phyloP scores from a whole-genome alignment of 2,113 vertebrate genomes.

The Entelurus aequoreus region DNA sequence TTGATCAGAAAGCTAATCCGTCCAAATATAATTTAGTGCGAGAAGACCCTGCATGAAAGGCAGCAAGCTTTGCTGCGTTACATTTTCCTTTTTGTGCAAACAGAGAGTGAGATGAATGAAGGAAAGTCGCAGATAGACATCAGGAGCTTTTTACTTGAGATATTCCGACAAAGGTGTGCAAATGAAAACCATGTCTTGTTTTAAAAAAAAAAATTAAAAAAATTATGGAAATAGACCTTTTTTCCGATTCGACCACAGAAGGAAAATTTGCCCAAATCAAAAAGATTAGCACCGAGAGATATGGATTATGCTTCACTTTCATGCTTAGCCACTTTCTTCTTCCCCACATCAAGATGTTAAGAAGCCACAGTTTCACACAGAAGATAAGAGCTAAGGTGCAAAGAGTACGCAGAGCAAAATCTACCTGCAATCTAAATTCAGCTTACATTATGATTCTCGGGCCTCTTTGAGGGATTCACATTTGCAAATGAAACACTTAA shows the following conservation, averaged over 20 bases:
- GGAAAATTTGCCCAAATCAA: conserved; percentile 54
- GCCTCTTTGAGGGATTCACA: conserved; percentile 15
- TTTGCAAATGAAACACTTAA: conserved; percentile 17
- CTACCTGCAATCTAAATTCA: conserved; percentile 42
- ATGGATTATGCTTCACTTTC: conserved; percentile 53
- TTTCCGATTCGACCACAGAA: conserved; percentile 49
- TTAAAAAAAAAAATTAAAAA: conserved; percentile 18
- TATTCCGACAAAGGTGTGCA: conserved; percentile 65
- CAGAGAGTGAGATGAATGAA: conserved; percentile 20
- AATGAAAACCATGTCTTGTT: conserved; percentile 61
- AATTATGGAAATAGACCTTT: conserved; percentile 59
- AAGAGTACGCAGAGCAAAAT: conserved; percentile 24
- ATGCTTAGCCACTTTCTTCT: conserved; percentile 25
- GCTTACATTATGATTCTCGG: conserved; percentile 7
- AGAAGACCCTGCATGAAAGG: conserved; percentile 28
- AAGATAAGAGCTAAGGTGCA: conserved; percentile 12
- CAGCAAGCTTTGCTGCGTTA: conserved; percentile 15
- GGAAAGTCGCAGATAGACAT: conserved; percentile 47
- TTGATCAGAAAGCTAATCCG: conserved; percentile 38
- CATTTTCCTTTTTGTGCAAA: conserved; percentile 13
- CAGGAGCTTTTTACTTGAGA: conserved; percentile 54
- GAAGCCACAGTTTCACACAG: conserved; percentile 24
- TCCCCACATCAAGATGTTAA: conserved; percentile 32
- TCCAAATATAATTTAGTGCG: conserved; percentile 32
- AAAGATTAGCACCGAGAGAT: conserved; percentile 56